phyloP scores from a whole-genome alignment of 2,888 invertebrate genomes.

The Cheilosia vernalis region DNA sequence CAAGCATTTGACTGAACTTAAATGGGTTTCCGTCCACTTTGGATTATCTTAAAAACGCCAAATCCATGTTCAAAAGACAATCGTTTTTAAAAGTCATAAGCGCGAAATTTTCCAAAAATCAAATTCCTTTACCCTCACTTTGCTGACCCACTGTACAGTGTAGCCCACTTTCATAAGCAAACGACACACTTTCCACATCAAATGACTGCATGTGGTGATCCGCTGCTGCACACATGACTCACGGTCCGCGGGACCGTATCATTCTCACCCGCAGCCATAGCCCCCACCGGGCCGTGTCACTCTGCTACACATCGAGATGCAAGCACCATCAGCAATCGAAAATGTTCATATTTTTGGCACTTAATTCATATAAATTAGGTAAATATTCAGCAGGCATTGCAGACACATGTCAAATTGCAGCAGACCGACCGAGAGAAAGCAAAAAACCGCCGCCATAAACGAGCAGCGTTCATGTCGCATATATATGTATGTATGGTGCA shows the following conservation, averaged over 20 bases:
- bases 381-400: constrained; percentile 74
- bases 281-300: constrained; percentile 17
- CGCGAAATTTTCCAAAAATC: too few relatives aligned
- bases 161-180: constrained; percentile 48
- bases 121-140: neutral
- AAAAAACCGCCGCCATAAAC: constrained; percentile 73
- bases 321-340: constrained; percentile 44
- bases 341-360: constrained; percentile 76
- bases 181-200: constrained; percentile 70
- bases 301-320: constrained; percentile 17
- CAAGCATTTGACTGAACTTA: too few relatives aligned
- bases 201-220: constrained; percentile 49
- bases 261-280: constrained; percentile 40
- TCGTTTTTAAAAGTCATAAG: neutral
- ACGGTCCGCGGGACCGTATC: constrained; percentile 52
- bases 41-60: too few relatives aligned
- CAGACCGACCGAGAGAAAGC: constrained; percentile 61
- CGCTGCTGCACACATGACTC: constrained; percentile 55
- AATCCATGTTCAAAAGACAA: too few relatives aligned
- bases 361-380: constrained; percentile 76
- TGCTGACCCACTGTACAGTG: constrained; percentile 39
- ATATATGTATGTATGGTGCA: constrained; percentile 19
- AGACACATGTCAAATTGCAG: constrained; percentile 74
- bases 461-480: constrained; percentile 43
- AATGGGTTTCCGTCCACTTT: neutral